Evolutionary conservation across 2,797 vertebrate species (phyloP), one percentile per base, ranked within the genome.

Genomic region (Leptoclinus maculatus): DNA sequence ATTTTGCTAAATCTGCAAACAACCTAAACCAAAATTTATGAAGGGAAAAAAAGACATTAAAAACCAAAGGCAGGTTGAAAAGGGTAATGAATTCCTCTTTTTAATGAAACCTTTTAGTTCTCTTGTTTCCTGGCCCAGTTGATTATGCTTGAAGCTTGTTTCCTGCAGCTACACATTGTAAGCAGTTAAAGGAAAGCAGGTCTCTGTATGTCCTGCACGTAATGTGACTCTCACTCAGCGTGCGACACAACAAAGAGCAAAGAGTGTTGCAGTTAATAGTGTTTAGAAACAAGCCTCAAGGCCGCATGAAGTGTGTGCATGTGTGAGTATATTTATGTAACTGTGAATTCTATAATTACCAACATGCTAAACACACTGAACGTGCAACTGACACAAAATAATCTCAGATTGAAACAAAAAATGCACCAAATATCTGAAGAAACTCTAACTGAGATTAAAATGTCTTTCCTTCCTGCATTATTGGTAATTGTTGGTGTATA

Each of bases 201-300:
- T 66, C 70, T 92, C 85, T 86, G 85, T 60, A 92, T 88, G 87
- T 89, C 82, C 87, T 72, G 86, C 89, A 92, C 83, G 87, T 89
- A 82, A 54, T 59, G 59, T 60, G 71, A 57, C 85, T 87, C 86
- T 73, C 64, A 60, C 27, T 63, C 75, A 45, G 66, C 19, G 74
- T 54, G 67, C 41, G 23, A 49, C 41, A 45, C 63, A 66, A 84
- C 57, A 86, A 78, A 78, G 38, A 39, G 67, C 59, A 86, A 79
- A 76, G 38, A 43, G 67, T 53, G 57, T 5, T 39, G 66, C 36
- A 39, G 73, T 65, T 34, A 69, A 73, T n/a, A 25, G 29, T 11
- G 16, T 70, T 54, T 34, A 64, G 27, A 45, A 16, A 54, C 21
- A n/a, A 25, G 49, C 36, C 38, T 36, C 27, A 8, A 19, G 47